Conservation (phyloP, 2,888 invertebrate species). For the Macroteleia sp. region DNA sequence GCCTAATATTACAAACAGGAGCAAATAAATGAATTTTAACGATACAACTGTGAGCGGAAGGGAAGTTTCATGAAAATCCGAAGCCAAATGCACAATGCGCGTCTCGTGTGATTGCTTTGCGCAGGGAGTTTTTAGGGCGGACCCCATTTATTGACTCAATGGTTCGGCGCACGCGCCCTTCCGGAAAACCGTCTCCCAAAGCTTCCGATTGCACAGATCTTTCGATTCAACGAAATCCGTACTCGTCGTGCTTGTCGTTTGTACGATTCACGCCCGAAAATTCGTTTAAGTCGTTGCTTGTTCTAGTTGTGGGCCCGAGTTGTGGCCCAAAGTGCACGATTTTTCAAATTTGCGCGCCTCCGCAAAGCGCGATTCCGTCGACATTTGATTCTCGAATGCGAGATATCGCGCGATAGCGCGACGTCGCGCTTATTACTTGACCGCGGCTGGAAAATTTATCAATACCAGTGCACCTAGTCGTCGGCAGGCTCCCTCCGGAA, state of each 20-base stretch:
- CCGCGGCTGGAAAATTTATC: slow-evolving; percentile 78
- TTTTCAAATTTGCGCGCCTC: too few relatives aligned
- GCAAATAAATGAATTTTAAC: too few relatives aligned
- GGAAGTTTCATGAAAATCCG: too few relatives aligned
- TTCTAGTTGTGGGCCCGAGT: background rate
- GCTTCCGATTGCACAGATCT: slow-evolving; percentile 43
- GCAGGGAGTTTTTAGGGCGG: slow-evolving; percentile 68
- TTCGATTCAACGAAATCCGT: slow-evolving; percentile 35
- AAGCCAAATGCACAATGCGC: too few relatives aligned
- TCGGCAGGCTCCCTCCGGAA: slow-evolving; percentile 75
- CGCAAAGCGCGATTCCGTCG: too few relatives aligned
- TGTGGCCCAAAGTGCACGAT: too few relatives aligned
- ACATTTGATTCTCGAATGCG: slow-evolving; percentile 62
- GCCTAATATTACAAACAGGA: too few relatives aligned
- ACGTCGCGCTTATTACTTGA: slow-evolving; percentile 69
- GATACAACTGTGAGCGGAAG: too few relatives aligned
- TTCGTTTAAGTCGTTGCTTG: background rate
- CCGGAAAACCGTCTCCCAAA: slow-evolving; percentile 16
- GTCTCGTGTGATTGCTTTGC: too few relatives aligned
- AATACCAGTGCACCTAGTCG: slow-evolving; percentile 78
- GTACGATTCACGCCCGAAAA: slow-evolving; percentile 19
- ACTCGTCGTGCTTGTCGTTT: slow-evolving; percentile 21
- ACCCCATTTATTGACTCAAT: slow-evolving; percentile 77
- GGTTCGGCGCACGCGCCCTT: slow-evolving; percentile 70
- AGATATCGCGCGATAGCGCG: slow-evolving; percentile 70